phyloP scores from a whole-genome alignment of 2,113 vertebrate species.

The Leptocoma aspasia region DNA sequence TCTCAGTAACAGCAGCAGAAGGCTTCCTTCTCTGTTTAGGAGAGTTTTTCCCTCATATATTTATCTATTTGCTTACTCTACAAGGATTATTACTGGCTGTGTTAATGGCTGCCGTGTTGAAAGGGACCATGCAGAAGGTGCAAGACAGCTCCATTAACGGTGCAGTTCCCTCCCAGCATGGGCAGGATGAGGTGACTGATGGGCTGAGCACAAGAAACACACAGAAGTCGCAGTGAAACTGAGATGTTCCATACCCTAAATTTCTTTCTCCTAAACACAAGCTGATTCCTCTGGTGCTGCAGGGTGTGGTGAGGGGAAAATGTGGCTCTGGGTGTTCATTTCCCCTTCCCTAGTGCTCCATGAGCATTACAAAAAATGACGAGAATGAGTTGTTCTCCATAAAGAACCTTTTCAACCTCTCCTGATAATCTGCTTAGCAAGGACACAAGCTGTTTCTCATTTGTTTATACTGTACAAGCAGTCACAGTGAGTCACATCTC shows the following conservation, averaged over 20 bases:
- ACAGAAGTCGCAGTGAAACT: rapidly evolving
- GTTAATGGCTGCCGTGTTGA: not conserved
- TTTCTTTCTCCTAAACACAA: not conserved
- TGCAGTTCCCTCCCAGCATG: not conserved
- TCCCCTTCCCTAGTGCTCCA: not conserved
- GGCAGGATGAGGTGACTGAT: not conserved
- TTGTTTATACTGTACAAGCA: constrained; percentile 31
- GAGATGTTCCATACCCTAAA: not conserved
- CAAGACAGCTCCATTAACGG: not conserved
- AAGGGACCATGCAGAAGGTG: not conserved
- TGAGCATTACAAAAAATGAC: not conserved
- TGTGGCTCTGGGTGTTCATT: not conserved
- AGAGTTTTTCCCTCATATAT: not conserved
- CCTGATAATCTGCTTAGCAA: constrained; percentile 48
- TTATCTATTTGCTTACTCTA: not conserved
- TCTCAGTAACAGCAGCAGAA: not conserved
- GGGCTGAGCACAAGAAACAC: not conserved
- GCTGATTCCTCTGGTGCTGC: not conserved
- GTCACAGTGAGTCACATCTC: constrained; percentile 5
- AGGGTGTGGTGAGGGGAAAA: not conserved
- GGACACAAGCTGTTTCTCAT: constrained; percentile 34
- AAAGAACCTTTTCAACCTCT: constrained; percentile 43
- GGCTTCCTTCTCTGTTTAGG: not conserved
- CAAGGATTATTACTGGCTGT: not conserved
- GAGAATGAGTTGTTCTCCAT: not conserved